These are phyloP conservation scores for Junonia oenone DNA, from an alignment of 2,888 invertebrate genomes.

Conservation along the genomic window DNA sequence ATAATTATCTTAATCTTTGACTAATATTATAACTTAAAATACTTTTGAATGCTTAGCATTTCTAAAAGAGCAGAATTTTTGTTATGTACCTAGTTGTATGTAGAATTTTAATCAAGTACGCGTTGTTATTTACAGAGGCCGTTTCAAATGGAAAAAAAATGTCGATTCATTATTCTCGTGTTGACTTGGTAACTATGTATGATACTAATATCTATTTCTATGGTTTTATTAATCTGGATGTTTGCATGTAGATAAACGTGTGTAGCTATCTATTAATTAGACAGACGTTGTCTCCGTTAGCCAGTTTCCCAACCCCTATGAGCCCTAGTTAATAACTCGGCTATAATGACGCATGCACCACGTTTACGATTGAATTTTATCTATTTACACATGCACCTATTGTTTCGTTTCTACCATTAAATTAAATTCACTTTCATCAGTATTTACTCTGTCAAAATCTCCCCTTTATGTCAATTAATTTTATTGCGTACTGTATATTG, in stretches of 20 bases:
- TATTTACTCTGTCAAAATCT: not conserved
- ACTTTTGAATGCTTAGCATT: not conserved
- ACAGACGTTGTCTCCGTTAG: constrained; percentile 9
- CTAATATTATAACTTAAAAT: too few species aligned
- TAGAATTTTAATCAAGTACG: not conserved
- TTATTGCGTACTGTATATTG: constrained; percentile 16
- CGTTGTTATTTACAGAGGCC: not conserved
- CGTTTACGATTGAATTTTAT: constrained; percentile 8
- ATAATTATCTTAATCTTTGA: too few species aligned
- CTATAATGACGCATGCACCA: not conserved
- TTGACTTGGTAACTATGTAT: not conserved
- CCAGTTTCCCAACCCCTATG: constrained; percentile 1
- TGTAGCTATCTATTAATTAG: constrained; percentile 14
- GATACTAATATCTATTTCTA: not conserved
- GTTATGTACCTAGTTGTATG: not conserved
- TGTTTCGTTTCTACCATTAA: not conserved
- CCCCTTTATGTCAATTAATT: constrained; percentile 15
- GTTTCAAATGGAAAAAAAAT: not conserved
- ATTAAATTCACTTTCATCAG: not conserved
- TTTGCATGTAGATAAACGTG: constrained; percentile 4
- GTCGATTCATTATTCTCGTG: not conserved
- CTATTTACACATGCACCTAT: not conserved
- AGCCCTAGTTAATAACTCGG: constrained; percentile 11
- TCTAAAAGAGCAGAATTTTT: not conserved
- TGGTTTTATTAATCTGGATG: not conserved